Conservation (phyloP, 2,888 invertebrate species). For the Steromphala cineraria region DNA sequence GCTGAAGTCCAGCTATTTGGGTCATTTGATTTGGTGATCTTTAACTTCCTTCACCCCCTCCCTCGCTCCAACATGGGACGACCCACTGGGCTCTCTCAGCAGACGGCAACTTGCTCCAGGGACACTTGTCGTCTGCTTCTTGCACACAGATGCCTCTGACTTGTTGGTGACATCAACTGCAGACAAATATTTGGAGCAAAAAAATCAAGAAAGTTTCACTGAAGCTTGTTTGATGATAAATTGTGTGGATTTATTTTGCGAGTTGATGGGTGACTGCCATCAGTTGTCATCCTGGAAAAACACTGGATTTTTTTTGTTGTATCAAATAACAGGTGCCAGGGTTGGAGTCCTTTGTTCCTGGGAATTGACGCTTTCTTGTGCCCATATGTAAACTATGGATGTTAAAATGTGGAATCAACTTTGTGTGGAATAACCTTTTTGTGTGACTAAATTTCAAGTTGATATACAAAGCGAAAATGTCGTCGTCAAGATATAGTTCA, state of each 20-base stretch:
- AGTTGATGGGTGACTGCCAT: background rate
- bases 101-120: background rate
- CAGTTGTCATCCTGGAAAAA: background rate
- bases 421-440: too few relatives aligned
- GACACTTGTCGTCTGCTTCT: constrained; percentile 1
- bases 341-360: background rate
- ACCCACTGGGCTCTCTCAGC: background rate
- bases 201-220: background rate
- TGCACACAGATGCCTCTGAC: background rate
- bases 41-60: background rate
- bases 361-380: background rate
- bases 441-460: too few relatives aligned
- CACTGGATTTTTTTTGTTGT: background rate
- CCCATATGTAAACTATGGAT: too few relatives aligned
- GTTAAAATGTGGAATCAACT: too few relatives aligned
- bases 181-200: background rate
- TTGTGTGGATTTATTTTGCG: background rate
- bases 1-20: background rate
- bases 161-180: background rate
- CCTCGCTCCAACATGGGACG: background rate
- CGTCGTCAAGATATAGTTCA: background rate
- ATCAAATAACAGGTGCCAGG: background rate
- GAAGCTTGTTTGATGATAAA: background rate
- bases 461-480: background rate
- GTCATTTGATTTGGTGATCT: background rate